These are phyloP conservation scores for Stomatorhinus walkeri DNA, from an alignment of 2,797 vertebrate species.

Conservation along the genomic window DNA sequence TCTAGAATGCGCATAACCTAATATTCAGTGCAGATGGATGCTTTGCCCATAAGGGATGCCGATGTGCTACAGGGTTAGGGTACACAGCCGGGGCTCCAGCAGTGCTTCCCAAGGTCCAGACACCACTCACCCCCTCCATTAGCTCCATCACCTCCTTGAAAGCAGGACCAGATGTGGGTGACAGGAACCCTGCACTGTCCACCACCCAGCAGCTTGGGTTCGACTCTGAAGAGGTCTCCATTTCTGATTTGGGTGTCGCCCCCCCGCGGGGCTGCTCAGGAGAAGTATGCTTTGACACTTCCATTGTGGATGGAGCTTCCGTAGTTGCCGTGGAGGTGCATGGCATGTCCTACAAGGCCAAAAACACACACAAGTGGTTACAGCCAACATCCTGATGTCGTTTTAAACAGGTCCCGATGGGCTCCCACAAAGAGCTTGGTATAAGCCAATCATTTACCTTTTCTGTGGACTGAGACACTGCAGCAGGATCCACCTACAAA, in stretches of 20 bases:
- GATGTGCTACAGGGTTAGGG: neutral
- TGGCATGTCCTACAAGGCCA: conserved; percentile 33
- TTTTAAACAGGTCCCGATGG: neutral
- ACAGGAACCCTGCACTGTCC: conserved; percentile 76
- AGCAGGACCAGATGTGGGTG: conserved; percentile 61
- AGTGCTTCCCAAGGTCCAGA: neutral
- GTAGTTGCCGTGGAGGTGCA: neutral
- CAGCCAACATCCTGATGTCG: neutral
- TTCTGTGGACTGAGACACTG: conserved; percentile 28
- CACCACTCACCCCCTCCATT: conserved; percentile 77
- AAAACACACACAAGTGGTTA: neutral
- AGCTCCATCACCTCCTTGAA: conserved; percentile 87
- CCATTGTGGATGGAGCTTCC: conserved; percentile 12
- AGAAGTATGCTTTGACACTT: conserved; percentile 33
- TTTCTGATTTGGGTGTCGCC: conserved; percentile 46
- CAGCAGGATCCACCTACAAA: conserved; percentile 28
- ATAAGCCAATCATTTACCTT: conserved; percentile 38
- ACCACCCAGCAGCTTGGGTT: conserved; percentile 76
- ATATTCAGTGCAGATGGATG: neutral
- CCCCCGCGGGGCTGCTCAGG: conserved; percentile 32
- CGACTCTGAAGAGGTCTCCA: conserved; percentile 40
- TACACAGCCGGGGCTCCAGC: neutral
- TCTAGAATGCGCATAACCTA: neutral
- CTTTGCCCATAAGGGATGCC: neutral
- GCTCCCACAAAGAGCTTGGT: no score